Percentiles rank a stretch among this genome's conserved stretches.
Evolutionary conservation across 2,797 vertebrate genomes (phyloP).

Genomic region (Anguilla megastoma): DNA sequence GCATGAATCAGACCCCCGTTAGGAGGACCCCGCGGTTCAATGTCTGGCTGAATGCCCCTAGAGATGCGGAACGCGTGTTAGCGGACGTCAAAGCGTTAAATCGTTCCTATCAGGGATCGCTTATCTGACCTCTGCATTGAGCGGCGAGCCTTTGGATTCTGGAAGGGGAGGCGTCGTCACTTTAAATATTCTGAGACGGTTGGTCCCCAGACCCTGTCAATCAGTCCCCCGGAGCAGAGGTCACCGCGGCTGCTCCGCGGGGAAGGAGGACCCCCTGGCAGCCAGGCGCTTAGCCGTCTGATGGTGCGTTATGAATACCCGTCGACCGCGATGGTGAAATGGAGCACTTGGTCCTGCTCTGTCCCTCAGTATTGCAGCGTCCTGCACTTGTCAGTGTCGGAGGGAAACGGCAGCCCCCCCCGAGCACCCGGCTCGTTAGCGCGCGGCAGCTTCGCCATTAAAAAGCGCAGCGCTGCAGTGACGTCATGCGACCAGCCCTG

Average conservation of each 20-base stretch:
- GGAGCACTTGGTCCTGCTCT: background rate
- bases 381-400: background rate
- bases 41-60: background rate
- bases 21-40: background rate
- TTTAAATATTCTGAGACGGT: background rate
- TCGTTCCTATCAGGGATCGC: conserved; percentile 48
- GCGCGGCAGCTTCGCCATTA: background rate
- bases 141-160: conserved; percentile 34
- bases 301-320: no score
- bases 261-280: background rate
- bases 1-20: background rate
- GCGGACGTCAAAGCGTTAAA: conserved; percentile 50
- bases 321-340: background rate
- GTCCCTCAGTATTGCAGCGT: background rate
- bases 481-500: background rate
- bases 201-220: background rate
- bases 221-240: background rate
- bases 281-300: background rate
- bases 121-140: conserved; percentile 64
- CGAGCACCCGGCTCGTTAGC: background rate
- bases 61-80: background rate
- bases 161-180: background rate
- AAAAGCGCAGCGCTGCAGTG: background rate
- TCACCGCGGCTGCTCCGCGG: background rate
- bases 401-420: background rate